Conservation (phyloP, 2,888 invertebrate genomes). For the Euzophera pinguis region DNA sequence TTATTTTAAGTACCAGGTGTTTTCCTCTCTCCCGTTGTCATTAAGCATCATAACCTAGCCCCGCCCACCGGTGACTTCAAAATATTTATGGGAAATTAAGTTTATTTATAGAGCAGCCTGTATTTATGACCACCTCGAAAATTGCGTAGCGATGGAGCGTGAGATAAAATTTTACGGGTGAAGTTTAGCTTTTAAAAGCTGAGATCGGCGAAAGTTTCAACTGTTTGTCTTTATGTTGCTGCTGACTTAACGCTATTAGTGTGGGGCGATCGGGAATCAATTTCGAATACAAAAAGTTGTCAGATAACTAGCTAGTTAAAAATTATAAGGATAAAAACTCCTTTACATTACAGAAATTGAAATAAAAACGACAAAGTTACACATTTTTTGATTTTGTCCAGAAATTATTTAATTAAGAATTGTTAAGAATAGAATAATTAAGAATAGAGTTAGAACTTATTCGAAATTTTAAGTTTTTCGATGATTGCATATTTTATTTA, state of each 20-base stretch:
- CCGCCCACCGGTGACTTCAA: constrained; percentile 10
- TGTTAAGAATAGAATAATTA: too few relatives aligned
- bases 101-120: constrained; percentile 35
- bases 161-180: constrained; percentile 44
- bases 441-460: too few relatives aligned
- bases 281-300: neutral
- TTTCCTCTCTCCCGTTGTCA: constrained; percentile 4
- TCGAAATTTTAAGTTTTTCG: too few relatives aligned
- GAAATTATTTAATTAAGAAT: too few relatives aligned
- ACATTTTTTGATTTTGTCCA: too few relatives aligned
- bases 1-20: constrained; percentile 10
- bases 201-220: constrained; percentile 28
- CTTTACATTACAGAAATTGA: too few relatives aligned
- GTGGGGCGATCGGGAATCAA: constrained; percentile 3
- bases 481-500: too few relatives aligned
- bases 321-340: too few relatives aligned
- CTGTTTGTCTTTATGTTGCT: constrained; percentile 27
- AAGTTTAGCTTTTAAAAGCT: constrained; percentile 35
- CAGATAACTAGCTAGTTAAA: too few relatives aligned
- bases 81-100: constrained; percentile 34
- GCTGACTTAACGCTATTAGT: constrained; percentile 13
- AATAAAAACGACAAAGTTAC: too few relatives aligned
- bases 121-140: constrained; percentile 39
- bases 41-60: neutral
- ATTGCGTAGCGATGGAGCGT: constrained; percentile 37